A percentile compares a stretch with the other conserved stretches of the same genome.
Evolutionary conservation across 2,888 invertebrate genomes (phyloP).

Genomic region (Pteria penguin): DNA sequence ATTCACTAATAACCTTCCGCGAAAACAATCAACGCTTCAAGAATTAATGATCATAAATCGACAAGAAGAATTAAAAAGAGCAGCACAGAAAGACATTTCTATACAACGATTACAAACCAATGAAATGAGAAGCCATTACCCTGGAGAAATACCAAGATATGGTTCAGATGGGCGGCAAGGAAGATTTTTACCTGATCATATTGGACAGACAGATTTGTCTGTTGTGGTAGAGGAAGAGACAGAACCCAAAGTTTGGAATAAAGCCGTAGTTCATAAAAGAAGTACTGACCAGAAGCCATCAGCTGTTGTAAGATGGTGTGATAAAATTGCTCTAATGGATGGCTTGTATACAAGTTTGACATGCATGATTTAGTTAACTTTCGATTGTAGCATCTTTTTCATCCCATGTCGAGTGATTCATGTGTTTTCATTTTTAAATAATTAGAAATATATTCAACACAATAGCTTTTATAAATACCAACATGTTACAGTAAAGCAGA

Average conservation of each 20-base stretch:
- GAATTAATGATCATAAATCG: not conserved
- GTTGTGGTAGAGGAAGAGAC: not conserved
- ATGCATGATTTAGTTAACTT: not conserved
- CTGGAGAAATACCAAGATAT: not conserved
- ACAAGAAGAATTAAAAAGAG: not conserved
- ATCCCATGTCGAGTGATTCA: too few species aligned
- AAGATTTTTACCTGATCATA: not conserved
- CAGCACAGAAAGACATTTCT: not conserved
- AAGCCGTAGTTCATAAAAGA: conserved; percentile 14
- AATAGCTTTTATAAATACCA: too few species aligned
- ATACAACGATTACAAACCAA: too few species aligned
- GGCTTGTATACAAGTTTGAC: not conserved
- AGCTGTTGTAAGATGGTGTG: not conserved
- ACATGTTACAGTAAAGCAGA: too few species aligned
- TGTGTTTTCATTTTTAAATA: too few species aligned
- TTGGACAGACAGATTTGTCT: not conserved
- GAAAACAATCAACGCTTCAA: not conserved
- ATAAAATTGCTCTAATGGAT: not conserved
- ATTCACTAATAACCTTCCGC: not conserved
- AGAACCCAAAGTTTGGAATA: conserved; percentile 2
- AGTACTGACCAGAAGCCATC: too few species aligned
- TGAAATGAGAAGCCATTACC: not conserved
- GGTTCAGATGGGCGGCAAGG: not conserved
- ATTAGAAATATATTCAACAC: too few species aligned
- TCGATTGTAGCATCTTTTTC: too few species aligned